A percentile compares a stretch with the other conserved stretches of the same genome.
phyloP scores from a whole-genome alignment of 2,888 invertebrate genomes.

The Liposcelis brunnea region DNA sequence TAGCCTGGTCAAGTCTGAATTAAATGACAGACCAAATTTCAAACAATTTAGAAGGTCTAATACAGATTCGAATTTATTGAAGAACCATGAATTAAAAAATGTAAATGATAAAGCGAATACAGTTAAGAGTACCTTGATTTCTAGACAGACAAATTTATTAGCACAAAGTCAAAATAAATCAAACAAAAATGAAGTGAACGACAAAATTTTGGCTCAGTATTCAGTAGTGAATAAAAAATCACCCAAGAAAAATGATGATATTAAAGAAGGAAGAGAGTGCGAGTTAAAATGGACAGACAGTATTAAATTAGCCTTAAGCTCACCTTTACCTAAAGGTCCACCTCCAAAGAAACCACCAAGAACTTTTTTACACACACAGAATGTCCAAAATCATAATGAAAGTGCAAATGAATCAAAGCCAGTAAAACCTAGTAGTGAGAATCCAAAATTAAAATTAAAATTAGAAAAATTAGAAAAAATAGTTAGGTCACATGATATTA shows the following conservation, averaged over 20 bases:
- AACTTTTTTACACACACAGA: conserved; percentile 31
- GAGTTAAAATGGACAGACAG: conserved; percentile 31
- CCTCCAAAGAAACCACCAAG: conserved; percentile 62
- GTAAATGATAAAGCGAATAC: too few relatives aligned
- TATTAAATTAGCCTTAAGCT: conserved; percentile 43
- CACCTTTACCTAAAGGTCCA: conserved; percentile 49
- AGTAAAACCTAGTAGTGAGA: not conserved
- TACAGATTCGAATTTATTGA: not conserved
- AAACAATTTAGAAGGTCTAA: not conserved
- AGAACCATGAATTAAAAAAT: conserved; percentile 8
- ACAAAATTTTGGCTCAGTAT: not conserved
- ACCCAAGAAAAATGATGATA: not conserved
- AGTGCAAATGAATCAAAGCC: not conserved
- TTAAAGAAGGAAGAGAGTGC: conserved; percentile 14
- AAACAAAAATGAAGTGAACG: not conserved
- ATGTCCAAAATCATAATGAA: too few relatives aligned
- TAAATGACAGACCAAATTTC: not conserved
- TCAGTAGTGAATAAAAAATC: conserved; percentile 1
- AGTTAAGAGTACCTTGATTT: conserved; percentile 1
- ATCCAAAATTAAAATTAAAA: conserved; percentile 33
- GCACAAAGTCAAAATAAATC: not conserved
- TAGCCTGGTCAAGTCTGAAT: too few relatives aligned
- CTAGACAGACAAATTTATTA: not conserved
- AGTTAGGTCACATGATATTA: conserved; percentile 30
- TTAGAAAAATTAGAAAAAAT: conserved; percentile 44